Evolutionary conservation across 1,140 invertebrate species (phyloP).

Genomic region (Atopsyche davidsoni): DNA sequence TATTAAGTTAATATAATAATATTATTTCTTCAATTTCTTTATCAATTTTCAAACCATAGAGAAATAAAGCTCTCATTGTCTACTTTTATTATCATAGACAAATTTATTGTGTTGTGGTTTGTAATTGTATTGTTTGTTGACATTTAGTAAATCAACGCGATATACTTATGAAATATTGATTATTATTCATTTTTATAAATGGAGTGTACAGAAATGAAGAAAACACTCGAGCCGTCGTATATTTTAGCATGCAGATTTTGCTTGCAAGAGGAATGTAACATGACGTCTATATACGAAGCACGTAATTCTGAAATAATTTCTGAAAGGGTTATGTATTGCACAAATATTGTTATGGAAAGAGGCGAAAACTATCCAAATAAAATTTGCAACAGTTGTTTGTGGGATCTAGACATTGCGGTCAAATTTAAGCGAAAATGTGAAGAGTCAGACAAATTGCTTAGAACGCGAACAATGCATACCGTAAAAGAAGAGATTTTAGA

Average conservation of each 20-base stretch:
- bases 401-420: slow-evolving; percentile 15
- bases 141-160: too few species aligned
- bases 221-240: too few species aligned
- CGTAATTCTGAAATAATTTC: slow-evolving; percentile 4
- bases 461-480: background rate
- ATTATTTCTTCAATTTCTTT: too few species aligned
- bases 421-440: slow-evolving; percentile 25
- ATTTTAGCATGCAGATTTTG: slow-evolving; percentile 19
- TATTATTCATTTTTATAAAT: too few species aligned
- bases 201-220: too few species aligned
- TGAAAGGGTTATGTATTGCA: slow-evolving; percentile 22
- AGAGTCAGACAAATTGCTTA: slow-evolving; percentile 18
- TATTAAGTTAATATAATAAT: too few species aligned
- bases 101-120: too few species aligned
- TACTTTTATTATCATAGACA: too few species aligned
- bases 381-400: slow-evolving; percentile 17
- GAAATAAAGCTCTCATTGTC: too few species aligned
- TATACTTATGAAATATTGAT: too few species aligned
- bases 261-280: slow-evolving; percentile 7
- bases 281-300: slow-evolving; percentile 13
- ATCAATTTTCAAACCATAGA: too few species aligned
- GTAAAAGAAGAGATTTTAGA: background rate
- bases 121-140: too few species aligned
- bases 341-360: slow-evolving; percentile 13
- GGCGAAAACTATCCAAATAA: slow-evolving; percentile 8